phyloP scores from a whole-genome alignment of 2,797 vertebrate genomes.

The Mormyrus hasselquistii region DNA sequence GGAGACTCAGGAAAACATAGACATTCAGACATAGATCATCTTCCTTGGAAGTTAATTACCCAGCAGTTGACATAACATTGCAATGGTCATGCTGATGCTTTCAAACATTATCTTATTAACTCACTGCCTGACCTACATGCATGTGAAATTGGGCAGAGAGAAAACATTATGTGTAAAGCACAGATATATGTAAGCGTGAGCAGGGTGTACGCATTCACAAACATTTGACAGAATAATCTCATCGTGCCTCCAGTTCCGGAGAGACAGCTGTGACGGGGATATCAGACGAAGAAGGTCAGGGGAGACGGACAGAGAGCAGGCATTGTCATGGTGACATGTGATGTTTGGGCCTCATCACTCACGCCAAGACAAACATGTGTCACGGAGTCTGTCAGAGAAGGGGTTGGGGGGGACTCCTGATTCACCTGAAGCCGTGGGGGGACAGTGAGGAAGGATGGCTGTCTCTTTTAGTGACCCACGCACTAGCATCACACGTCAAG shows the following conservation, averaged over 20 bases:
- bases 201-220: background rate
- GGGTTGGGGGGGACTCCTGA: conserved; percentile 55
- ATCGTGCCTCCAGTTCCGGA: background rate
- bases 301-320: conserved; percentile 5
- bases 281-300: conserved; percentile 9
- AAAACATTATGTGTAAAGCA: background rate
- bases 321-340: conserved; percentile 6
- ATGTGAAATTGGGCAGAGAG: background rate
- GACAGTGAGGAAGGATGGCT: conserved; percentile 68
- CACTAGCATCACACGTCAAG: conserved; percentile 39
- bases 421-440: conserved; percentile 61
- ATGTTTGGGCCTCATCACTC: conserved; percentile 21
- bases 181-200: background rate
- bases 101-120: background rate
- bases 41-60: background rate
- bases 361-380: conserved; percentile 76
- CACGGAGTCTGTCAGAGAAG: conserved; percentile 71
- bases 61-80: background rate
- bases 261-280: background rate
- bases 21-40: background rate
- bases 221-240: background rate
- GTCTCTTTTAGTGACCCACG: conserved; percentile 39
- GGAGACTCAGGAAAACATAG: background rate
- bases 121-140: background rate
- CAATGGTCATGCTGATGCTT: background rate